A percentile compares a stretch with the other conserved stretches of the same genome.
Conservation (phyloP, 2,797 vertebrate species). For the Synanceia verrucosa region DNA sequence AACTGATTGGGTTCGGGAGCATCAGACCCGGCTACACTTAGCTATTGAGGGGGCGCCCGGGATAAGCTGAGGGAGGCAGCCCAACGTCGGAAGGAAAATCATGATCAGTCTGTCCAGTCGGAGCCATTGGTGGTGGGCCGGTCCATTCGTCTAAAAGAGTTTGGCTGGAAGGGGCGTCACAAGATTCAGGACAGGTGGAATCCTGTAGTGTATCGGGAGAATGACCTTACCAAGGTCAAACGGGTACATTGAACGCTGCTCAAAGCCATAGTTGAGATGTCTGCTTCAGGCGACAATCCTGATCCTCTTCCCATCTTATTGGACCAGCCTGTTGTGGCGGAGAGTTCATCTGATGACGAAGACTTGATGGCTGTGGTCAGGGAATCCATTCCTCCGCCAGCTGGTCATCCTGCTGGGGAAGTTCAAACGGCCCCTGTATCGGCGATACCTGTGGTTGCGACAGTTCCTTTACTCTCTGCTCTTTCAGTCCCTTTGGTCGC, state of each 20-base stretch:
- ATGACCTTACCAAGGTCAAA: not conserved
- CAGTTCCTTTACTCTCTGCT: not conserved
- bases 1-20: too few relatives aligned
- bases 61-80: too few relatives aligned
- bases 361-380: not conserved
- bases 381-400: not conserved
- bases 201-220: not conserved
- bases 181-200: too few relatives aligned
- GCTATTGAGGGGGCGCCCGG: too few relatives aligned
- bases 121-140: too few relatives aligned
- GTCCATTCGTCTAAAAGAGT: too few relatives aligned
- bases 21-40: too few relatives aligned
- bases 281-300: not conserved
- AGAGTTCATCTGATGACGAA: not conserved
- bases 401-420: not conserved
- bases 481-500: not conserved
- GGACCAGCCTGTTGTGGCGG: not conserved
- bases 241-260: not conserved
- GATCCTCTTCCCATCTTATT: not conserved
- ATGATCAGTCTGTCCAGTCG: too few relatives aligned
- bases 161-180: too few relatives aligned
- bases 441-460: not conserved
- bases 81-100: too few relatives aligned
- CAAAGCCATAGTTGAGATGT: not conserved
- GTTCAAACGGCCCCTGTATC: not conserved